These are phyloP conservation scores for Macrotus californicus DNA, from an alignment of 2,113 vertebrate genomes.

Conservation along the genomic window DNA sequence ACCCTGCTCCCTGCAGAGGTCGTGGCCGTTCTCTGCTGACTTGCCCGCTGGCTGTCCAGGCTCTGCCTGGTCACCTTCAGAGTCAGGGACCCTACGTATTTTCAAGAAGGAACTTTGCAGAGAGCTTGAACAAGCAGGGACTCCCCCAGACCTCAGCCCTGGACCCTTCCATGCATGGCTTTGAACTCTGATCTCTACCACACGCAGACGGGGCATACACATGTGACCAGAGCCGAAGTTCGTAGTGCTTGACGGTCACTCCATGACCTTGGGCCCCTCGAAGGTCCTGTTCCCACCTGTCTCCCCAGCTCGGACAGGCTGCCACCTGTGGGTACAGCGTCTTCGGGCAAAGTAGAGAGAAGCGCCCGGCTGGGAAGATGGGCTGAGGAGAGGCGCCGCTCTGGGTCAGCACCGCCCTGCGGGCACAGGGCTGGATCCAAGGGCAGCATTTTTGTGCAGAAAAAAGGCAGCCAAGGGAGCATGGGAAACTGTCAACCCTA, in stretches of 20 bases:
- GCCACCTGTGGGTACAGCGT: accelerated
- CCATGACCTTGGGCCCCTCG: neutral
- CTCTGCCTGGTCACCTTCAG: no score
- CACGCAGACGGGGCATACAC: neutral
- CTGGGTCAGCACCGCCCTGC: neutral
- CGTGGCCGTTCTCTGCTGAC: neutral
- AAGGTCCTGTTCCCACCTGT: neutral
- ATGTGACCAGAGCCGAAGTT: neutral
- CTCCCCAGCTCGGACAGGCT: neutral
- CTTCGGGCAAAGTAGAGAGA: neutral
- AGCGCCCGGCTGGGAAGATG: accelerated
- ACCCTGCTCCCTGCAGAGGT: neutral
- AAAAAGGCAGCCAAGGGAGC: no score
- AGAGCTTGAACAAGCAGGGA: neutral
- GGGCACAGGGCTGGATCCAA: accelerated
- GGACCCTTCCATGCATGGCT: neutral
- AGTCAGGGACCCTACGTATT: accelerated
- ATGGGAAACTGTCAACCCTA: accelerated
- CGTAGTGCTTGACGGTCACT: neutral
- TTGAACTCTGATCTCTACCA: neutral
- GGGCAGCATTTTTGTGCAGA: neutral
- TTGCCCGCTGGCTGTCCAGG: neutral
- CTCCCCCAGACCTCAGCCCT: accelerated
- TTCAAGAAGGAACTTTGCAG: neutral
- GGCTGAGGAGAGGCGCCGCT: no score